Evolutionary conservation across 1,140 invertebrate species (phyloP).

Genomic region (Danaus melanippus): DNA sequence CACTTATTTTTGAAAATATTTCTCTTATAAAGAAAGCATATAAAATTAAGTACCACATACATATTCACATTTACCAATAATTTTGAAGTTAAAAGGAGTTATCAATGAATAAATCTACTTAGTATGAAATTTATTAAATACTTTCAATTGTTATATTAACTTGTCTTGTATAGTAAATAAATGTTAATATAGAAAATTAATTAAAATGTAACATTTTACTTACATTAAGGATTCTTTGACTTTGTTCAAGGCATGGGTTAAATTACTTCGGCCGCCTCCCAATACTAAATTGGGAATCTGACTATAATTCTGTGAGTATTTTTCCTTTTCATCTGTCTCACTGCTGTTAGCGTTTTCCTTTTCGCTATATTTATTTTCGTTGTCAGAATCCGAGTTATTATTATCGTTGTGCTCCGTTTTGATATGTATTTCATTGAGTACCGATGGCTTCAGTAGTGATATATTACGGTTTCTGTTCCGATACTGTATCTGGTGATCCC

Average conservation of each 20-base stretch:
- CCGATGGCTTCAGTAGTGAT: conserved; percentile 66
- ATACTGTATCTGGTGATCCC: conserved; percentile 62
- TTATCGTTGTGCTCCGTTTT: conserved; percentile 53
- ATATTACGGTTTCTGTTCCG: conserved; percentile 48
- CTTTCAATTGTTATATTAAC: too few species aligned
- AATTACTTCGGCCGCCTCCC: conserved; percentile 53
- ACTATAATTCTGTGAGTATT: conserved; percentile 41
- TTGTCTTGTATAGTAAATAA: too few species aligned
- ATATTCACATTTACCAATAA: too few species aligned
- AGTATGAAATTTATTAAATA: too few species aligned
- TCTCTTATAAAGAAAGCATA: background rate
- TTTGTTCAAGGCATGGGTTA: conserved; percentile 66
- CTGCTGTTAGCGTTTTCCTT: conserved; percentile 51
- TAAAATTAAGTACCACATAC: background rate
- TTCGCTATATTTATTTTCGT: conserved; percentile 47
- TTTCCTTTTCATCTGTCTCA: conserved; percentile 45
- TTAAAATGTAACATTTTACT: conserved; percentile 21
- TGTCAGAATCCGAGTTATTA: conserved; percentile 51
- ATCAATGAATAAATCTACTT: too few species aligned
- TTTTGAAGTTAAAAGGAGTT: too few species aligned
- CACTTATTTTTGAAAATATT: background rate
- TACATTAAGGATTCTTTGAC: conserved; percentile 64
- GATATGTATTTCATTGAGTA: conserved; percentile 65
- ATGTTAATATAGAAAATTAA: too few species aligned
- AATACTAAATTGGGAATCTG: conserved; percentile 44